Conservation (phyloP, 2,797 vertebrate species). For the Halcyon smyrnensis region DNA sequence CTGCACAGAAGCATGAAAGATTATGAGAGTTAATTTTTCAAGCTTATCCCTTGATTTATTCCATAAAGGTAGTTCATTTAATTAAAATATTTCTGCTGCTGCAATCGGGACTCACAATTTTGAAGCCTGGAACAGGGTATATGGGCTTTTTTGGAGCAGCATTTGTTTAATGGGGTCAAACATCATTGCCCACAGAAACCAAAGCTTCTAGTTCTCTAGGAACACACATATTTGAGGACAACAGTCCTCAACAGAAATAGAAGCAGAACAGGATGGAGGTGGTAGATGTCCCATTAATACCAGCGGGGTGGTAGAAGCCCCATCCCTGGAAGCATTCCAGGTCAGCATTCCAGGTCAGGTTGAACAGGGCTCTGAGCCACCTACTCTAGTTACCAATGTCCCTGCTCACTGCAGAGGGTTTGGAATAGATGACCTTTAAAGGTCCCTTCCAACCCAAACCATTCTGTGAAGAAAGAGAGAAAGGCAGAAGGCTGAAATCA, state of each 20-base stretch:
- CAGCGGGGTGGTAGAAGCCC: background rate
- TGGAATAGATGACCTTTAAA: background rate
- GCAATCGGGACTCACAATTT: background rate
- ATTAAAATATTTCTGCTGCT: slow-evolving; percentile 55
- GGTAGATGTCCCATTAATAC: background rate
- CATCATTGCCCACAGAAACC: background rate
- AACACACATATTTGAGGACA: background rate
- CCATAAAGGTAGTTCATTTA: slow-evolving; percentile 51
- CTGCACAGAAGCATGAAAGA: slow-evolving; percentile 4
- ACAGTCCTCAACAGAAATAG: background rate
- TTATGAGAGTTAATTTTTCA: slow-evolving; percentile 55
- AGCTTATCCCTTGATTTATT: slow-evolving; percentile 56
- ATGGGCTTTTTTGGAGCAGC: background rate
- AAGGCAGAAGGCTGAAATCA: background rate
- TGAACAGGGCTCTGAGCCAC: background rate
- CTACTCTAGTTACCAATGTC: background rate
- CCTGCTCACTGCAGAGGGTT: background rate
- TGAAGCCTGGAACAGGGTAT: background rate
- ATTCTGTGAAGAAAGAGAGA: background rate
- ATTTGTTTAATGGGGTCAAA: background rate
- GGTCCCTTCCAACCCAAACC: background rate
- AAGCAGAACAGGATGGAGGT: background rate
- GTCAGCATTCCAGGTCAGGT: background rate
- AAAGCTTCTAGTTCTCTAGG: background rate
- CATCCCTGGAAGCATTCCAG: background rate